A percentile compares a stretch with the other conserved stretches of the same genome.
phyloP scores from a whole-genome alignment of 1,140 invertebrate genomes.

The Trichoplusia ni region DNA sequence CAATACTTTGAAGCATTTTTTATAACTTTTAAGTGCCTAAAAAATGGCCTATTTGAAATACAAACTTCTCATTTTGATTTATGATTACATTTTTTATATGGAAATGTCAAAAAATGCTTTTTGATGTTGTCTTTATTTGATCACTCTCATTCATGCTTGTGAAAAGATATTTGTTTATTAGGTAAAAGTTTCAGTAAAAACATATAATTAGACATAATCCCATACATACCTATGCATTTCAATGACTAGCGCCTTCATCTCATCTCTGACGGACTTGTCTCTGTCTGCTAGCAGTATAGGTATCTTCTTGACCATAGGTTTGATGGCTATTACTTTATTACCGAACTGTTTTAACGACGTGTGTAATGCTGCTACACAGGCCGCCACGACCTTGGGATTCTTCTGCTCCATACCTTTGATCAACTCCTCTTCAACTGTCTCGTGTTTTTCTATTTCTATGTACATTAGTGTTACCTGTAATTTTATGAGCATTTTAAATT shows the following conservation, averaged over 20 bases:
- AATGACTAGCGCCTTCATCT: conserved; percentile 93
- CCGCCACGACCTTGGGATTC: conserved; percentile 96
- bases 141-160: too few species aligned
- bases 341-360: conserved; percentile 94
- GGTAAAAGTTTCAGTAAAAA: too few species aligned
- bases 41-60: too few species aligned
- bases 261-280: conserved; percentile 95
- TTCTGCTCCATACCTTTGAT: conserved; percentile 97
- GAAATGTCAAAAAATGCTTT: too few species aligned
- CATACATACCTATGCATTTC: conserved; percentile 91
- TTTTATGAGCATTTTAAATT: neutral
- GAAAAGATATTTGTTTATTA: too few species aligned
- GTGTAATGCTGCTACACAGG: conserved; percentile 89
- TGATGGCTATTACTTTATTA: conserved; percentile 94
- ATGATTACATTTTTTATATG: too few species aligned
- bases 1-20: too few species aligned
- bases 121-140: too few species aligned
- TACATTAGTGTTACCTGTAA: conserved; percentile 92
- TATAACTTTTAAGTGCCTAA: too few species aligned
- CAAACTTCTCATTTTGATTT: too few species aligned
- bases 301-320: conserved; percentile 94
- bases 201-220: too few species aligned
- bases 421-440: conserved; percentile 94
- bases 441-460: conserved; percentile 97
- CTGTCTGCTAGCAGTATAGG: conserved; percentile 92